Conservation (phyloP, 2,888 invertebrate species). For the Dryococelus australis region DNA sequence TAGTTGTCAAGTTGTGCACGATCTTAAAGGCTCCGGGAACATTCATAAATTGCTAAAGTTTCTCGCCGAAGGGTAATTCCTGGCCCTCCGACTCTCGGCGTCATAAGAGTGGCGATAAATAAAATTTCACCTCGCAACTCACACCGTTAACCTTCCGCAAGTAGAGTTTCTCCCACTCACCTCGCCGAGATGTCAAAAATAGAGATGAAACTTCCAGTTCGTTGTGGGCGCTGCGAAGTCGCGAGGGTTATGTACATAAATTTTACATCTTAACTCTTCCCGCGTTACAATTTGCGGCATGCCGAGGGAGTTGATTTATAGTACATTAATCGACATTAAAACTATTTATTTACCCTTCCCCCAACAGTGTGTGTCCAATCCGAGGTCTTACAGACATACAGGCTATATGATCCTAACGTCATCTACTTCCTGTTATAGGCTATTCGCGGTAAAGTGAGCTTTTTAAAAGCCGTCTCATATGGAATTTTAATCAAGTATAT, state of each 20-base stretch:
- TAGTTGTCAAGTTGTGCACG: background rate
- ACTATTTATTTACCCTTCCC: too few relatives aligned
- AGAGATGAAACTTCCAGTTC: background rate
- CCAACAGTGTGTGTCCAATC: too few relatives aligned
- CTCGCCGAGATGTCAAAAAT: background rate
- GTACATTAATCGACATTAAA: too few relatives aligned
- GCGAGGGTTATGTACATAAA: background rate
- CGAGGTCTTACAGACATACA: too few relatives aligned
- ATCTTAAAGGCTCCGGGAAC: background rate
- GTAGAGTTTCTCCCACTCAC: background rate
- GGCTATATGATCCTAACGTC: too few relatives aligned
- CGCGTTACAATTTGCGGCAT: too few relatives aligned
- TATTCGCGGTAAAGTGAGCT: too few relatives aligned
- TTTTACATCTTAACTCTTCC: too few relatives aligned
- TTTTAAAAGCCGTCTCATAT: too few relatives aligned
- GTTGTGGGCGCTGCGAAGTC: background rate
- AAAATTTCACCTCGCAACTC: background rate
- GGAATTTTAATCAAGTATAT: too few relatives aligned
- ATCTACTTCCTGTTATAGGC: too few relatives aligned
- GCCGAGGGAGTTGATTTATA: too few relatives aligned
- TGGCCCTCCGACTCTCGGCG: background rate
- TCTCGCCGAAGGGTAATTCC: background rate
- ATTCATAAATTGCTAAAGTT: slow-evolving; percentile 7
- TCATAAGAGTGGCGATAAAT: background rate
- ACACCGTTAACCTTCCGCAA: background rate